Evolutionary conservation across 2,797 vertebrate species (phyloP).

Genomic region (Podarcis siculus): DNA sequence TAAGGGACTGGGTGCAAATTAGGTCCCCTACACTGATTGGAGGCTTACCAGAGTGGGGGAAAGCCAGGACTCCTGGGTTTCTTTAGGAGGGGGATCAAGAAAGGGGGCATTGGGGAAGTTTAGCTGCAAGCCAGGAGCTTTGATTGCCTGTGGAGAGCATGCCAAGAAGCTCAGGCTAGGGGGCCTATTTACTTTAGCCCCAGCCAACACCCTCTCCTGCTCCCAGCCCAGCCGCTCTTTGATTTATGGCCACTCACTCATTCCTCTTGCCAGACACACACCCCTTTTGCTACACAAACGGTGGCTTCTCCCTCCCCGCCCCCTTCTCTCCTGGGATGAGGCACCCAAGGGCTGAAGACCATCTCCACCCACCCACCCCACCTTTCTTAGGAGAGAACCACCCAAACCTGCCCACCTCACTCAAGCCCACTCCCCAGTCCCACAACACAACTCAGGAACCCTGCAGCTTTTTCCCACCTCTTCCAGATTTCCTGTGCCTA

Average conservation of each 20-base stretch:
- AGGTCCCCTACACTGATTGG: too few species aligned
- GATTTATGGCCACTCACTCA: constrained; percentile 1
- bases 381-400: not conserved
- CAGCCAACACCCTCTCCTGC: not conserved
- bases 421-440: too few species aligned
- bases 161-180: not conserved
- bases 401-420: not conserved
- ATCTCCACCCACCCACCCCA: not conserved
- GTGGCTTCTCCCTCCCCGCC: not conserved
- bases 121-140: not conserved
- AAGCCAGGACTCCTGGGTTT: not conserved
- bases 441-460: not conserved
- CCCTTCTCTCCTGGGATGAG: not conserved
- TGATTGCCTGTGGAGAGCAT: not conserved
- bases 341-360: not conserved
- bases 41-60: too few species aligned
- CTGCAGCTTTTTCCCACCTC: too few species aligned
- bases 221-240: not conserved
- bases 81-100: not conserved
- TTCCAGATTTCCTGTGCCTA: not conserved
- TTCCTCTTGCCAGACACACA: not conserved
- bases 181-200: not conserved
- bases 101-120: not conserved
- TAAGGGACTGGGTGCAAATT: too few species aligned
- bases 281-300: not conserved